Conservation (phyloP, 2,113 vertebrate species). For the Fulica atra region DNA sequence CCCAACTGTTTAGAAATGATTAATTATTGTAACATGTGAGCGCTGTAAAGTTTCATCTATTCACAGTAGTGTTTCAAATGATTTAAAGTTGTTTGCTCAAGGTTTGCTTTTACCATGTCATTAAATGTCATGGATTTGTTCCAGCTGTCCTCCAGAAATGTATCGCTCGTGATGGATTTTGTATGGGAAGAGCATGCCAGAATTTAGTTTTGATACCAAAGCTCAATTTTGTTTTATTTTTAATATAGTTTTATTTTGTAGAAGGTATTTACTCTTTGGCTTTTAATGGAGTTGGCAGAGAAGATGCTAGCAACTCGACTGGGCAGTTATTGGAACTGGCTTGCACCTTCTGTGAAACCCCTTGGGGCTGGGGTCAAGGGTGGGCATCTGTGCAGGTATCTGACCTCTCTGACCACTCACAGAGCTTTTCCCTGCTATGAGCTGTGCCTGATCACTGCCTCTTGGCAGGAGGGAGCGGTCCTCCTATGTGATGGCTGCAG, state of each 20-base stretch:
- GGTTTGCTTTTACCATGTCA: constrained; percentile 48
- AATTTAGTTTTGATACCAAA: not conserved
- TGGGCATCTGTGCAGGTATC: not conserved
- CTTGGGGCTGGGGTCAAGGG: not conserved
- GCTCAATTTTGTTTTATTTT: not conserved
- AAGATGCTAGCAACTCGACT: not conserved
- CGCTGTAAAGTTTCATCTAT: not conserved
- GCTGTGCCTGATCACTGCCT: not conserved
- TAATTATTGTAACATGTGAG: not conserved
- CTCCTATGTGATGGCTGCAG: not conserved
- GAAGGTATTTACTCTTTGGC: not conserved
- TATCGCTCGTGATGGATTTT: not conserved
- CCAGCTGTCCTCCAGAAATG: constrained; percentile 46
- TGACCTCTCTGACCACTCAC: not conserved
- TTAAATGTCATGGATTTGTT: constrained; percentile 31
- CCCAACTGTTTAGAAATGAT: not conserved
- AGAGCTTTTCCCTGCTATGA: not conserved
- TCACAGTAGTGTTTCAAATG: constrained; percentile 28
- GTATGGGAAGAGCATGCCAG: constrained; percentile 21
- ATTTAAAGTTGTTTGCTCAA: constrained; percentile 53
- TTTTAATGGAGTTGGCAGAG: not conserved
- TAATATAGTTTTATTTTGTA: not conserved
- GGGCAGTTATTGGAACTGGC: not conserved
- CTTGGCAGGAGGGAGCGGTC: not conserved
- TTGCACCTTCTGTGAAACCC: not conserved